Evolutionary conservation across 2,888 invertebrate genomes (phyloP), one percentile per base, ranked within the genome.

Genomic region (Sarcophaga variegata): DNA sequence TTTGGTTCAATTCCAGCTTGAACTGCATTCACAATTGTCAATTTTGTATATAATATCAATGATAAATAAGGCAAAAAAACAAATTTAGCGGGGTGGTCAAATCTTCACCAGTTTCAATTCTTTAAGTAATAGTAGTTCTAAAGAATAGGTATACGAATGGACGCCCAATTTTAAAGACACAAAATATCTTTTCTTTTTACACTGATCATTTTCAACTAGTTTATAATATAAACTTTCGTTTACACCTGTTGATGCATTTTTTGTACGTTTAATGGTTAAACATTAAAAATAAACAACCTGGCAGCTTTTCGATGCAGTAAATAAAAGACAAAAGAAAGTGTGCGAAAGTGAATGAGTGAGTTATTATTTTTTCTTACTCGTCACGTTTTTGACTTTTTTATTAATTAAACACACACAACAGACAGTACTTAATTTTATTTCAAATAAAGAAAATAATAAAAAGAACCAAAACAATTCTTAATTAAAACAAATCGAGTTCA

Each of bases 341-440:
- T 70, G 22, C 4, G 22, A 78, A 62, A 67, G 47, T 14, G 37
- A 62, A 75, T 67, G 49, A 69, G 71, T 71, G 70, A 71, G 47
- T 84, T 63, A 49, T 69, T 71, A 67, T 81, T 71, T 66, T 70
- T 86, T 60, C 76, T 37, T 37, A 70, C 80, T 69, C 81, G 72
- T 86, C 86, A 86, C 86, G 78, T 81, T 83, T 83, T 77, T 70
- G 69, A 64, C 60, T 67, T 70, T 86, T 70, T 66, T 64, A 54
- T 78, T 66, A 81, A 75, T 81, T 81, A 84, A 81, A 83, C 66
- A 75, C 27, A 81, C 54, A 62, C 67, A 47, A 63, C 45, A 47
- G 59, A 54, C 64, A 81, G 81, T 84, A 81, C 84, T 84, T 81
- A 87, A 81, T 76, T 71, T 71, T 49, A 70, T 47, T 22, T 20